Percentiles rank a stretch among this genome's conserved stretches.
phyloP scores from a whole-genome alignment of 2,888 invertebrate genomes.

The Macroteleia sp. region DNA sequence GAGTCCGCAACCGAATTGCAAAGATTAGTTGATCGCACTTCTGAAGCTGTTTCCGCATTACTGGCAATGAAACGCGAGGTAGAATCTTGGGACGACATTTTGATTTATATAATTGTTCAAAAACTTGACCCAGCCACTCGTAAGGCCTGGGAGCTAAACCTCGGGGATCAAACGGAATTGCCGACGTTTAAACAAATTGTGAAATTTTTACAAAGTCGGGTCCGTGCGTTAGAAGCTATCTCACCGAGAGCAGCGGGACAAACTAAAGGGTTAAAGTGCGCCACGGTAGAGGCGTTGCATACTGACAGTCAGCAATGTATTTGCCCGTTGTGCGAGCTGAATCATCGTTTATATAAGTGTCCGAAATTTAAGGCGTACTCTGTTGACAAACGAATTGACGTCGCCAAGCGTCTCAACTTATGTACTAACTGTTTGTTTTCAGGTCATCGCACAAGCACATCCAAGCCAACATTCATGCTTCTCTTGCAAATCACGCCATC shows the following conservation, averaged over 20 bases:
- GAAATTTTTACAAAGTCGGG: neutral
- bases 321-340: neutral
- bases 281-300: no score
- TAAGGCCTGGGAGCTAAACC: neutral
- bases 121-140: neutral
- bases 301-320: neutral
- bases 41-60: neutral
- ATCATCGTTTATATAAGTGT: neutral
- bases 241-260: neutral
- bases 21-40: neutral
- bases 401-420: neutral
- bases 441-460: neutral
- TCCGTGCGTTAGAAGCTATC: neutral
- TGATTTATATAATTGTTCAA: neutral
- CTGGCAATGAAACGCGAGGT: neutral
- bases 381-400: neutral
- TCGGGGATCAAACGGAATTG: neutral
- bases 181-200: neutral
- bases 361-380: neutral
- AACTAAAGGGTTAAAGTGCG: neutral
- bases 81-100: slow-evolving; percentile 5
- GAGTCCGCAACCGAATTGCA: neutral
- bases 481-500: neutral
- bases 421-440: neutral
- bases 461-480: neutral